phyloP scores from a whole-genome alignment of 2,113 vertebrate species.

The Dromaius novaehollandiae region DNA sequence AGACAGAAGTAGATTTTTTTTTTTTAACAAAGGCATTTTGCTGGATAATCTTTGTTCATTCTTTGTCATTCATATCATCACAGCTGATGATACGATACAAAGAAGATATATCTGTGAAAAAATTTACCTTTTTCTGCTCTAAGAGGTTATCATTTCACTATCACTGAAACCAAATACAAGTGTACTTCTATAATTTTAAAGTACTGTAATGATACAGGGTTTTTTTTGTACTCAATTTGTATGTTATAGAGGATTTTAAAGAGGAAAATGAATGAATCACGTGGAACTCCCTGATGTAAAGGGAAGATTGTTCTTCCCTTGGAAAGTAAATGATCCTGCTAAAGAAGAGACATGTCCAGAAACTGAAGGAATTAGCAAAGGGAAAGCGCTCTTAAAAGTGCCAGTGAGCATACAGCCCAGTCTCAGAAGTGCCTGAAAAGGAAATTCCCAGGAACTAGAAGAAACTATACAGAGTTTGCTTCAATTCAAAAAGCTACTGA shows the following conservation, averaged over 20 bases:
- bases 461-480: background rate
- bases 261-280: background rate
- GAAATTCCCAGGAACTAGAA: fast-evolving
- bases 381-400: background rate
- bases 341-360: background rate
- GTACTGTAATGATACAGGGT: background rate
- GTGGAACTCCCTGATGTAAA: background rate
- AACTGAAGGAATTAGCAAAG: background rate
- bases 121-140: background rate
- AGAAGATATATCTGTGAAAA: background rate
- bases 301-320: background rate
- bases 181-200: background rate
- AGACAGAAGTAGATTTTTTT: background rate
- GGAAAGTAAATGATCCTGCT: background rate
- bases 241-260: background rate
- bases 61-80: background rate
- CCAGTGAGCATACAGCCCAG: background rate
- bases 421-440: background rate
- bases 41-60: background rate
- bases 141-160: background rate
- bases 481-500: background rate
- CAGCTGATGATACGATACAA: background rate
- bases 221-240: background rate
- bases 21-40: background rate
- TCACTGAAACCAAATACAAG: background rate